Evolutionary conservation across 2,888 invertebrate species (phyloP).

Genomic region (Acanthococcus lagerstroemiae): DNA sequence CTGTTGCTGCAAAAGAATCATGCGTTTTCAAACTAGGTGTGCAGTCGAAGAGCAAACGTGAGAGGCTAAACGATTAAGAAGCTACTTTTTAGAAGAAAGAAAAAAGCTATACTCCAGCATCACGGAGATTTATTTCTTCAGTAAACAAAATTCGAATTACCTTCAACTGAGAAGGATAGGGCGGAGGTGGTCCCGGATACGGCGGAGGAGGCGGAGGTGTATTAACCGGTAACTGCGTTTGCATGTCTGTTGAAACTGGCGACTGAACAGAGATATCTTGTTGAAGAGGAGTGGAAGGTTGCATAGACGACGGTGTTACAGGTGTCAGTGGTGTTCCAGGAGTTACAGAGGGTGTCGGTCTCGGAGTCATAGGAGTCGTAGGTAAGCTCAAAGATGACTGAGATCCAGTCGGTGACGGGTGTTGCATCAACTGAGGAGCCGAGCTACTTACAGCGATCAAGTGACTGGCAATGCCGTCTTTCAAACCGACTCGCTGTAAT

Average conservation of each 20-base stretch:
- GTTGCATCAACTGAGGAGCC: slow-evolving; percentile 33
- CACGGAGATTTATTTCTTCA: not conserved
- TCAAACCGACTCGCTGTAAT: slow-evolving; percentile 28
- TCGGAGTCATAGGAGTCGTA: not conserved
- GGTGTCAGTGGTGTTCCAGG: slow-evolving; percentile 11
- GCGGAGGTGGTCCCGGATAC: slow-evolving; percentile 59
- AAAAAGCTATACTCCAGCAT: not conserved
- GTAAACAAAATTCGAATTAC: slow-evolving; percentile 7
- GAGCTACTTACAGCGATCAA: slow-evolving; percentile 17
- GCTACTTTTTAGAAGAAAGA: not conserved
- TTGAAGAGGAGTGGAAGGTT: not conserved
- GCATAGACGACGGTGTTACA: not conserved
- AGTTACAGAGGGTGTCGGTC: not conserved
- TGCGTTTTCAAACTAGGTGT: not conserved
- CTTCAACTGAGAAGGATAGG: slow-evolving; percentile 50
- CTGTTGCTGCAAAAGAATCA: slow-evolving; percentile 6
- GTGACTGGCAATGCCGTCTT: slow-evolving; percentile 10
- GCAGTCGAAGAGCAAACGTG: not conserved
- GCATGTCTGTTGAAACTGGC: slow-evolving; percentile 24
- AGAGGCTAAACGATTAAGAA: too few relatives aligned
- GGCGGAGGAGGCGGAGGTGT: slow-evolving; percentile 60
- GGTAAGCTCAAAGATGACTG: not conserved
- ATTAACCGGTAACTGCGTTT: slow-evolving; percentile 43
- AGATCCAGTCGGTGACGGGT: slow-evolving; percentile 23
- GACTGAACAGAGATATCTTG: slow-evolving; percentile 27